A percentile compares a stretch with the other conserved stretches of the same genome.
Conservation (phyloP, 2,888 invertebrate genomes). For the Macropis europaea region DNA sequence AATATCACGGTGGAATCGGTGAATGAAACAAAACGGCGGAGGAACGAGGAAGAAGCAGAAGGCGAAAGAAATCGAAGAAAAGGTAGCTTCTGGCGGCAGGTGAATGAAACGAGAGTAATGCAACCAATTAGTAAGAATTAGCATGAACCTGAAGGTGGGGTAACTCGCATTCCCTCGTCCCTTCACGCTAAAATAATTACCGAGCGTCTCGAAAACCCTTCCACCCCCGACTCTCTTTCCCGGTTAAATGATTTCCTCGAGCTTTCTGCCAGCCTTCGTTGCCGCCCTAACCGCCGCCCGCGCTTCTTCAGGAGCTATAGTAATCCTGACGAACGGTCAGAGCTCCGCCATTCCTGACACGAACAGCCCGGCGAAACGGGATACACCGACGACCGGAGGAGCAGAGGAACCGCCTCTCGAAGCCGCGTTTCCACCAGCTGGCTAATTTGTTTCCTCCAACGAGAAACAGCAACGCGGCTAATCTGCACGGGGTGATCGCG, state of each 20-base stretch:
- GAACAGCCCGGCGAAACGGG: constrained; percentile 4
- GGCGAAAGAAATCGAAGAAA: no score
- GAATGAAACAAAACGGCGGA: no score
- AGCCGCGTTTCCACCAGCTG: constrained; percentile 15
- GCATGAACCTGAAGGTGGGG: constrained; percentile 39
- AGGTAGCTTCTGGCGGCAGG: constrained; percentile 31
- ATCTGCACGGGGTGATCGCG: constrained; percentile 39
- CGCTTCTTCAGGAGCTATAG: constrained; percentile 13
- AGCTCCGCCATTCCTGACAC: constrained; percentile 32
- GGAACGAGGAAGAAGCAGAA: no score
- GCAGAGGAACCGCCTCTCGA: no score
- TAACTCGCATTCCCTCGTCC: constrained; percentile 19
- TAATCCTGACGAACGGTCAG: constrained; percentile 61
- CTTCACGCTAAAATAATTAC: constrained; percentile 54
- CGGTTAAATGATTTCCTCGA: constrained; percentile 57
- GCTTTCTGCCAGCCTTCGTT: constrained; percentile 13
- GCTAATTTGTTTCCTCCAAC: constrained; percentile 47
- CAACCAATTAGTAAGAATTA: constrained; percentile 68
- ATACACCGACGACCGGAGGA: not conserved
- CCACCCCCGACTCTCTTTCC: constrained; percentile 7
- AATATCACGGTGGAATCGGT: no score
- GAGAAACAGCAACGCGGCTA: constrained; percentile 37
- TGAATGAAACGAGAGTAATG: constrained; percentile 63
- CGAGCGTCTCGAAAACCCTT: constrained; percentile 26
- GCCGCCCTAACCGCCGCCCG: not conserved